Conservation (phyloP, 2,797 vertebrate species). For the Sebastes hopkinsi region DNA sequence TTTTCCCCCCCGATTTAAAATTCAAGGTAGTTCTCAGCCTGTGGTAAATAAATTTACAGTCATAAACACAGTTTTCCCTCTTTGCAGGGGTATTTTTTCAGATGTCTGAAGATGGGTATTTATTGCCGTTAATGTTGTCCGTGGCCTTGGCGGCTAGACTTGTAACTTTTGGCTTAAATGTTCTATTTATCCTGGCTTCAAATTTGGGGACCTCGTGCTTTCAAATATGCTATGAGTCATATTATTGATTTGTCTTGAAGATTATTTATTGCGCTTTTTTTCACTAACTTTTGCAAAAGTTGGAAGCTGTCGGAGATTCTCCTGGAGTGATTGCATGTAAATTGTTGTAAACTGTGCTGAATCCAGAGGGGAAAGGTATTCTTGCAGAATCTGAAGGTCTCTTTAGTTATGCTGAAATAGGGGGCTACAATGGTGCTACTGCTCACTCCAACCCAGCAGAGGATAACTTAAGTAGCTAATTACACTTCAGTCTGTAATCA, state of each 20-base stretch:
- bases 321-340: slow-evolving; percentile 41
- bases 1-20: slow-evolving; percentile 57
- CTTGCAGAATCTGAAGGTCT: slow-evolving; percentile 31
- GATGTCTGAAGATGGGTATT: slow-evolving; percentile 70
- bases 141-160: slow-evolving; percentile 60
- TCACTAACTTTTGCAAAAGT: slow-evolving; percentile 53
- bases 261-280: slow-evolving; percentile 63
- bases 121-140: slow-evolving; percentile 68
- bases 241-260: slow-evolving; percentile 65
- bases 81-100: slow-evolving; percentile 54
- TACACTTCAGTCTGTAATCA: slow-evolving; percentile 82
- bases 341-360: slow-evolving; percentile 37
- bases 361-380: slow-evolving; percentile 38
- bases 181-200: slow-evolving; percentile 68
- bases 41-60: slow-evolving; percentile 66
- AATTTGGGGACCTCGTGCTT: slow-evolving; percentile 48
- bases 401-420: slow-evolving; percentile 51
- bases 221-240: slow-evolving; percentile 66
- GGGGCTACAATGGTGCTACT: slow-evolving; percentile 15
- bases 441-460: slow-evolving; percentile 48
- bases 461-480: slow-evolving; percentile 80
- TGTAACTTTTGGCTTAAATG: slow-evolving; percentile 62
- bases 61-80: slow-evolving; percentile 61
- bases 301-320: slow-evolving; percentile 48
- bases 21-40: slow-evolving; percentile 53